Percentiles rank a stretch among this genome's conserved stretches.
phyloP scores from a whole-genome alignment of 2,888 invertebrate genomes.

The Drosophila lutescens region DNA sequence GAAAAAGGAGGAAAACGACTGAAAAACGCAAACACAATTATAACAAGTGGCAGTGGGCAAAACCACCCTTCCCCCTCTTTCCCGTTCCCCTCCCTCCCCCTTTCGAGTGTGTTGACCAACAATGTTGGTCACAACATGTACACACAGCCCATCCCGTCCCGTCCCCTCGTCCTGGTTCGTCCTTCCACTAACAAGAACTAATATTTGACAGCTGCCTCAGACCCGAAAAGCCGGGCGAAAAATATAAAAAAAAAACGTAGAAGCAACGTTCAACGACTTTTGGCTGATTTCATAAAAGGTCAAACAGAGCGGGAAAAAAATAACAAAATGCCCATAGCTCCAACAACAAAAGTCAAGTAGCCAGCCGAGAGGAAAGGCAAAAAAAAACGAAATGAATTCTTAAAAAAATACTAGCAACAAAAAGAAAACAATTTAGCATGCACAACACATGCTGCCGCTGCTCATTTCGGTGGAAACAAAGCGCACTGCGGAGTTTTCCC shows the following conservation, averaged over 20 bases:
- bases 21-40: slow-evolving; percentile 76
- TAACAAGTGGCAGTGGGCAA: slow-evolving; percentile 67
- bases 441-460: slow-evolving; percentile 61
- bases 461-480: slow-evolving; percentile 74
- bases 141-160: slow-evolving; percentile 30
- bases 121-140: slow-evolving; percentile 74
- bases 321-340: slow-evolving; percentile 31
- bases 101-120: slow-evolving; percentile 69
- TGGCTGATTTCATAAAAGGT: slow-evolving; percentile 74
- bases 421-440: slow-evolving; percentile 39
- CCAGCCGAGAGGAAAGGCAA: slow-evolving; percentile 17
- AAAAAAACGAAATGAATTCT: slow-evolving; percentile 5
- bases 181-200: slow-evolving; percentile 55
- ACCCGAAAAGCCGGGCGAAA: slow-evolving; percentile 18
- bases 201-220: slow-evolving; percentile 56
- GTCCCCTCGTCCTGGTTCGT: not conserved
- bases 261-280: slow-evolving; percentile 73
- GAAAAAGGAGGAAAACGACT: slow-evolving; percentile 46
- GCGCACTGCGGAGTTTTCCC: slow-evolving; percentile 26
- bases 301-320: slow-evolving; percentile 58
- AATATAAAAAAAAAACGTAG: slow-evolving; percentile 1
- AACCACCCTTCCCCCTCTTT: slow-evolving; percentile 1
- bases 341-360: slow-evolving; percentile 58
- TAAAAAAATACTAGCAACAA: slow-evolving; percentile 24
- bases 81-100: not conserved